Percentiles rank a stretch among this genome's conserved stretches.
Evolutionary conservation across 2,797 vertebrate species (phyloP).

Genomic region (Platyrinchus mystaceus): DNA sequence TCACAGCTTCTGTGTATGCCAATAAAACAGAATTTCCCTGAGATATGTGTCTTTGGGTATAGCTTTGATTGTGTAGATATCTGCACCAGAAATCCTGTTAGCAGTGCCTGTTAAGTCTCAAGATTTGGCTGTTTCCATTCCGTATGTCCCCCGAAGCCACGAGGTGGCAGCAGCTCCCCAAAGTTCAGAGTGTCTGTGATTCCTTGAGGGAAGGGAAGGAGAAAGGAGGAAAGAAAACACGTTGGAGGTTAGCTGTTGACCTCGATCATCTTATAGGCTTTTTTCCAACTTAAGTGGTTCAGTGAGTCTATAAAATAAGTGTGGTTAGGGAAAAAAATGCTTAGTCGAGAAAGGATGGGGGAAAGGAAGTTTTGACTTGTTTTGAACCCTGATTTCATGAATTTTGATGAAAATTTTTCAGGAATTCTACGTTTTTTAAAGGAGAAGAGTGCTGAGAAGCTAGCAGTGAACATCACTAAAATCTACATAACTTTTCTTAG

Average conservation of each 20-base stretch:
- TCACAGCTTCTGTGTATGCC: background rate
- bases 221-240: rapidly evolving
- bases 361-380: background rate
- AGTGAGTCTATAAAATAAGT: background rate
- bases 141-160: background rate
- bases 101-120: rapidly evolving
- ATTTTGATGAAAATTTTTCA: background rate
- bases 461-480: background rate
- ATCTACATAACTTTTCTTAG: background rate
- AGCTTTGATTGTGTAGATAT: background rate
- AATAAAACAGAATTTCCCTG: background rate
- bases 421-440: background rate
- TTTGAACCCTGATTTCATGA: background rate
- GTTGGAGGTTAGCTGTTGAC: rapidly evolving
- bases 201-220: rapidly evolving
- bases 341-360: background rate
- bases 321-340: background rate
- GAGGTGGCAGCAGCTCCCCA: conserved; percentile 11
- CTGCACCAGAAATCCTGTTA: background rate
- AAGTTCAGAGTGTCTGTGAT: background rate
- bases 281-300: too few relatives aligned
- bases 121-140: background rate
- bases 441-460: background rate
- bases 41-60: rapidly evolving
- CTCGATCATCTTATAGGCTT: rapidly evolving